A percentile compares a stretch with the other conserved stretches of the same genome.
phyloP scores from a whole-genome alignment of 2,888 invertebrate genomes.

The Empis stercorea region DNA sequence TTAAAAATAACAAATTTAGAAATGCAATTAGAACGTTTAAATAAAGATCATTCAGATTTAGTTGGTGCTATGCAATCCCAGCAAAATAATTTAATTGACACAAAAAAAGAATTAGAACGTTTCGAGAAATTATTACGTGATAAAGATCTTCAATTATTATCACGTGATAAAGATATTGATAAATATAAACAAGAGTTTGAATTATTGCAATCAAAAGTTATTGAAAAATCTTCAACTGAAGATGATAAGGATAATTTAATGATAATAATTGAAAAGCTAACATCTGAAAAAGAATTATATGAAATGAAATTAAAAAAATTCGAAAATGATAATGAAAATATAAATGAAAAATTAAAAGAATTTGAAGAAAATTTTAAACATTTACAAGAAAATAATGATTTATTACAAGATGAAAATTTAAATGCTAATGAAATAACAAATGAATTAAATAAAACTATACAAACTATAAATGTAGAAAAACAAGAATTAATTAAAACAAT shows the following conservation, averaged over 20 bases:
- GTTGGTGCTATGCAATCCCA: constrained; percentile 21
- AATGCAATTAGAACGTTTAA: constrained; percentile 20
- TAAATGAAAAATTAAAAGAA: constrained; percentile 8
- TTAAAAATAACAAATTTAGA: constrained; percentile 19
- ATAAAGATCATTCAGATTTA: constrained; percentile 22
- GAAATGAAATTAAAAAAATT: constrained; percentile 13
- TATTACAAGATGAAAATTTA: constrained; percentile 9
- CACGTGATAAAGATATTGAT: constrained; percentile 14
- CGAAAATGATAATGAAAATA: constrained; percentile 3
- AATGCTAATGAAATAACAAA: constrained; percentile 6
- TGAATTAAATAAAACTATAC: constrained; percentile 19
- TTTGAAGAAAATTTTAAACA: constrained; percentile 12
- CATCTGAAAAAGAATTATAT: constrained; percentile 13
- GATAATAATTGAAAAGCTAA: constrained; percentile 9
- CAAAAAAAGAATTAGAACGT: constrained; percentile 19
- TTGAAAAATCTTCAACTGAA: constrained; percentile 11
- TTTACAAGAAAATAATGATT: constrained; percentile 9
- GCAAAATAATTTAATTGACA: constrained; percentile 17
- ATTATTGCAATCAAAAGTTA: constrained; percentile 8
- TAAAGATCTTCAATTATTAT: constrained; percentile 7
- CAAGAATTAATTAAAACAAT: constrained; percentile 58
- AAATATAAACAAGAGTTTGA: constrained; percentile 9
- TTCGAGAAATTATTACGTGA: constrained; percentile 17
- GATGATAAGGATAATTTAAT: constrained; percentile 11
- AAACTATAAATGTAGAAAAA: constrained; percentile 42